phyloP scores from a whole-genome alignment of 2,113 vertebrate genomes.

The Scolopax mira region DNA sequence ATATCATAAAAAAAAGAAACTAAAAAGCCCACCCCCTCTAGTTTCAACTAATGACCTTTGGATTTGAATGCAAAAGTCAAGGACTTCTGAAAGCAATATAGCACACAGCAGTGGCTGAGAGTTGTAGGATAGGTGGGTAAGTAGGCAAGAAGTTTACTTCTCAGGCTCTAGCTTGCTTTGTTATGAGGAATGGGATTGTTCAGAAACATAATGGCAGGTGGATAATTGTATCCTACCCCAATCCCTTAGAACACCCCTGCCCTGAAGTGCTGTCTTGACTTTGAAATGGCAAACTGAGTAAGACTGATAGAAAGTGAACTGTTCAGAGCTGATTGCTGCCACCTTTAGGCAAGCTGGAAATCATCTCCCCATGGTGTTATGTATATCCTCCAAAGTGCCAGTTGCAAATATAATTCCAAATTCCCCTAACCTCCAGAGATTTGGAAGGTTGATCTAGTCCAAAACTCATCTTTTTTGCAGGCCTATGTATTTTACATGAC shows the following conservation, averaged over 20 bases:
- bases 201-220: neutral
- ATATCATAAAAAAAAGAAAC: too few relatives aligned
- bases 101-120: accelerated
- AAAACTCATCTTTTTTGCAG: neutral
- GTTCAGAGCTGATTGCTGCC: conserved; percentile 10
- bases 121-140: too few relatives aligned
- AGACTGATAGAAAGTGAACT: neutral
- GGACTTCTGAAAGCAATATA: neutral
- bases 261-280: neutral
- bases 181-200: neutral
- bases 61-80: neutral
- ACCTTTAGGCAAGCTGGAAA: neutral
- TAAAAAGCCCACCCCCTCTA: accelerated
- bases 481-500: neutral
- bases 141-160: neutral
- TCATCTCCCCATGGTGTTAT: neutral
- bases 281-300: neutral
- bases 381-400: accelerated
- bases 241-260: neutral
- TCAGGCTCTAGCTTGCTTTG: neutral
- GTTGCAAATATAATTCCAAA: neutral
- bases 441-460: neutral
- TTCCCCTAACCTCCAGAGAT: neutral
- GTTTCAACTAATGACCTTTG: neutral
- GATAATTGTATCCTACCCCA: neutral